Base-by-base conservation (phyloP, 2,888 invertebrate genomes). In the Caenorhabditis doughertyi region DNA sequence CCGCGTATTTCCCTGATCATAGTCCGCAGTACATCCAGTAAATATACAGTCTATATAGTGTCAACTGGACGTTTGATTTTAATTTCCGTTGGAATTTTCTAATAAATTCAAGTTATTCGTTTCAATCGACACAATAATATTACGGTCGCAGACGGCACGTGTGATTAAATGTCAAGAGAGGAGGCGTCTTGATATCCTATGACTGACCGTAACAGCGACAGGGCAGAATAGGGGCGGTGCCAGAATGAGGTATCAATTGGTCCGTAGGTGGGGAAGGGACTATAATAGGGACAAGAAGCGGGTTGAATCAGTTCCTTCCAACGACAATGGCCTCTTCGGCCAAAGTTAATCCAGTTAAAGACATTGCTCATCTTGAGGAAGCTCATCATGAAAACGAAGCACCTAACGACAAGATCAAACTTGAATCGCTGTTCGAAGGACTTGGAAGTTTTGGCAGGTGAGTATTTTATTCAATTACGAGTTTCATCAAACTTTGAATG, bases 381-480 rank as follows among this genome's bases (percentile, higher is more conserved):
- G 53, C 51, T 9, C 39, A 49, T 18, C 18, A 65, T 11, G 58
- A 68, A 3, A 60, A 51, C n/a, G 73, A 80, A 27, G 25, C 47
- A 3, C 13, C 55, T 0, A 64, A 56, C 39, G 70, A 81, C 56
- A 81, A 74, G 51, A 60, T 81, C 70, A 74, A 81, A 47, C 62
- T 81, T 18, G 81, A 81, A 60, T 73, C 68, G 56, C 53, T 81
- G 18, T 71, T 81, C 49, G 81, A 81, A 42, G 55, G 68, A 65
- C 71, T 81, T n/a, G 81, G 81, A 47, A 81, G 70, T 32, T 81
- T 81, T 27, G 81, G 81, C 64, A 81, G 76, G 81, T 81, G 18
- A 60, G 70, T 72, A 18, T n/a, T n/a, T n/a, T n/a, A n/a, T n/a
- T n/a, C n/a, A n/a, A n/a, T n/a, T n/a, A n/a, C n/a, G n/a, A n/a